Base-by-base conservation (phyloP, 2,888 invertebrate genomes). In the Aleiodes testaceus region DNA sequence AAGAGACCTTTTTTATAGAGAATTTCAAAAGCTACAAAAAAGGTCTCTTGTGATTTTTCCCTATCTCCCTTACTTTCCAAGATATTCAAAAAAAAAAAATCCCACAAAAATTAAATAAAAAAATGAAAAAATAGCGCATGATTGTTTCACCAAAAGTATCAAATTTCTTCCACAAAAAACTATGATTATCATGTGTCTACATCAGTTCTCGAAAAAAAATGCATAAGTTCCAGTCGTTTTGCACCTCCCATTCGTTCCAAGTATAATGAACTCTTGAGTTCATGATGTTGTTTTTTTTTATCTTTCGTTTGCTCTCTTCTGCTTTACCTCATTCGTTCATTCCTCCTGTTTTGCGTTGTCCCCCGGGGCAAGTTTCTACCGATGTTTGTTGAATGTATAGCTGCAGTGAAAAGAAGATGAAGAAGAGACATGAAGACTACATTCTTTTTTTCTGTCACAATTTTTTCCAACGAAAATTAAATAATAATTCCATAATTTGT, bases 361-460 rank as follows among this genome's bases (percentile, higher is more conserved):
- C 76, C 74, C 73, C 73, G 76, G 76, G 73, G 74, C 74, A 73
- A 74, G 76, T 75, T 73, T 72, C 76, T 73, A 72, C 63, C 74
- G 75, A 72, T 75, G 74, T 72, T 74, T 74, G 75, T 72, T 67
- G 59, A 66, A 36, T 42, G 59, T 16, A 36, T 9, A 63, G n/a
- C 22, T 30, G 30, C 42, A 12, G 47, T 16, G 30, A 55, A 26
- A 66, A 67, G 59, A 42, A 36, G 47, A 55, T 26, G 26, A 52
- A 53, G 16, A 68, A 59, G 45, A 70, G 52, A 42, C 59, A 53
- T 49, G 22, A 14, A 55, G 20, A 49, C 1, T 59, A 59, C 59
- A 59, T 55, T 16, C 59, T 42, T 59, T 42, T 36, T 59, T 59
- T 26, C 16, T 59, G 59, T 59, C 59, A 59, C 36, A 42, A 42